A percentile compares a stretch with the other conserved stretches of the same genome.
Conservation (phyloP, 2,888 invertebrate species). For the Eugnorisma glareosa region DNA sequence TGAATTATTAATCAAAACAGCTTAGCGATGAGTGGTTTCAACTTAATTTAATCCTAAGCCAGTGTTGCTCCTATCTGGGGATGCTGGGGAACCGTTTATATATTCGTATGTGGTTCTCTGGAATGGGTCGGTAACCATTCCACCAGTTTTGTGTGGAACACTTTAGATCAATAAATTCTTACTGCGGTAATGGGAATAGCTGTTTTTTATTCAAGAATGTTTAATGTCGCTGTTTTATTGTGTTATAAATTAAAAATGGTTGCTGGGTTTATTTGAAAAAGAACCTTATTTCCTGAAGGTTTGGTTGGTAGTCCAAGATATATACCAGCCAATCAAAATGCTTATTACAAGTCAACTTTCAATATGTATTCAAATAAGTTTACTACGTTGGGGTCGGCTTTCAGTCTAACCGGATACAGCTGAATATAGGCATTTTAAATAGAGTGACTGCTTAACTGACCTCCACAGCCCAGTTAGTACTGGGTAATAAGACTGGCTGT, state of each 20-base stretch:
- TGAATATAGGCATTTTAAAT: too few species aligned
- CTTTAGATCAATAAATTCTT: slow-evolving; percentile 29
- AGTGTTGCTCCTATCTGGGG: slow-evolving; percentile 55
- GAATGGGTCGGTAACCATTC: slow-evolving; percentile 4
- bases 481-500: too few species aligned
- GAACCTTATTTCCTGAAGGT: not conserved
- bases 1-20: slow-evolving; percentile 69
- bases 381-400: not conserved
- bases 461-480: too few species aligned
- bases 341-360: not conserved
- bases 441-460: too few species aligned
- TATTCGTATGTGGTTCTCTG: slow-evolving; percentile 41
- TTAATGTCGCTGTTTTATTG: slow-evolving; percentile 1
- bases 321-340: not conserved
- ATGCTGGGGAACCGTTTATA: slow-evolving; percentile 59
- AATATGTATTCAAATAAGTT: not conserved
- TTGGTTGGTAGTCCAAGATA: not conserved
- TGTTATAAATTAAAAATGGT: slow-evolving; percentile 11
- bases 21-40: slow-evolving; percentile 62
- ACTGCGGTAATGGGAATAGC: slow-evolving; percentile 33
- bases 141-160: slow-evolving; percentile 28
- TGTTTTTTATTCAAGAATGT: not conserved
- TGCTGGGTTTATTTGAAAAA: not conserved
- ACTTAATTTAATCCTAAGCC: slow-evolving; percentile 68
- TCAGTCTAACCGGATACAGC: too few species aligned